Base-by-base conservation (phyloP, 1,140 invertebrate species). In the Drosophila repleta region DNA sequence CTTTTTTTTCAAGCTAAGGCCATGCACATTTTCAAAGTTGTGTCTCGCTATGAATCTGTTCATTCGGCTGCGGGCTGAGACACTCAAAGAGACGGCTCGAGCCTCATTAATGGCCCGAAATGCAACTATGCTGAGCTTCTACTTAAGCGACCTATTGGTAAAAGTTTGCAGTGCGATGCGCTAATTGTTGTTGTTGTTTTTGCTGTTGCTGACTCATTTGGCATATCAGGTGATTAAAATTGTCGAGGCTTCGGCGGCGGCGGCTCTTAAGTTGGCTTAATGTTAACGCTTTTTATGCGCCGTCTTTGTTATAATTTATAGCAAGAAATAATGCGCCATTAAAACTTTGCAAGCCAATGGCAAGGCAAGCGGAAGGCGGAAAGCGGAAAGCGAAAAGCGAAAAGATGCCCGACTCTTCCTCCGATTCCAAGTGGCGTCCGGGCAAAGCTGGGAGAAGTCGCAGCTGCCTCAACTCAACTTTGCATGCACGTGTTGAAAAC, bases 401-500 rank as follows among this genome's bases (percentile, higher is more conserved):
- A 41, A 45, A 46, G 43, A 46, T 46, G 45, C 41, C 24, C 6
- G 13, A 11, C 24, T 26, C 11, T 7, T 26, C 11, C 7, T n/a
- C 41, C 24, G n/a, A n/a, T n/a, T 58, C 21, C 45, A 65, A 65
- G 37, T 58, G 63, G 77, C 72, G 77, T 66, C 77, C 41, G 21
- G 52, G 46, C 39, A 45, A 41, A 39, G 65, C 58, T 74, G 56
- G 39, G 43, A 45, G 72, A 57, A 51, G 58, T 56, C 55, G 60
- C 79, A 81, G 79, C 79, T 82, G 79, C 78, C 74, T 62, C 72
- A 43, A 17, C 39, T 41, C 56, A 81, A 81, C 77, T 85, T 81
- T 85, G 82, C 78, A 85, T 85, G 82, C 82, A 85, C 82, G 82
- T 85, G 82, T 85, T 85, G 82, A 85, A 88, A 87, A 53, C 52